Percentiles rank a stretch among this genome's conserved stretches.
Conservation (phyloP, 2,888 invertebrate species). For the Macrosiphum euphorbiae region DNA sequence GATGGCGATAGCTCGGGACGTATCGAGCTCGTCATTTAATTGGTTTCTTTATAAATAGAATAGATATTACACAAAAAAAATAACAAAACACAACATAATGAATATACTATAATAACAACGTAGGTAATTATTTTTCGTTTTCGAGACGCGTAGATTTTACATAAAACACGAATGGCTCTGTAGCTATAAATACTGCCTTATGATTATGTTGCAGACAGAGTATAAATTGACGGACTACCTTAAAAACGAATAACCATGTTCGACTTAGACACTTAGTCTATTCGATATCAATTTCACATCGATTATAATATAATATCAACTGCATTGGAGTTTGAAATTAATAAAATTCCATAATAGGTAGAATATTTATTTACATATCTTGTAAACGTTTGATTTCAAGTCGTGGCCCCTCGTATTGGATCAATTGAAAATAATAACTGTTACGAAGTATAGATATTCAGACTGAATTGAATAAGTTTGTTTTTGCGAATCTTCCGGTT, state of each 20-base stretch:
- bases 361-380: not conserved
- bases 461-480: not conserved
- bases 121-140: conserved; percentile 28
- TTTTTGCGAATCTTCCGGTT: not conserved
- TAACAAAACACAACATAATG: not conserved
- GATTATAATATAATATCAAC: not conserved
- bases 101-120: not conserved
- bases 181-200: not conserved
- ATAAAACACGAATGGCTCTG: not conserved
- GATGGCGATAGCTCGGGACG: not conserved
- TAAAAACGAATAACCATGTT: not conserved
- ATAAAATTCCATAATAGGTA: not conserved
- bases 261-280: not conserved
- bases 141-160: not conserved
- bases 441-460: not conserved
- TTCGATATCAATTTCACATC: not conserved
- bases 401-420: not conserved
- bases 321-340: not conserved
- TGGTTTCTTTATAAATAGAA: conserved; percentile 31
- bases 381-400: not conserved
- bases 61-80: not conserved
- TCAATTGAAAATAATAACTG: not conserved
- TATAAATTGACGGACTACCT: not conserved
- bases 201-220: not conserved
- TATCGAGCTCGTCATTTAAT: conserved; percentile 26